These are phyloP conservation scores for Brachionus plicatilis DNA, from an alignment of 1,140 invertebrate species.

Conservation along the genomic window DNA sequence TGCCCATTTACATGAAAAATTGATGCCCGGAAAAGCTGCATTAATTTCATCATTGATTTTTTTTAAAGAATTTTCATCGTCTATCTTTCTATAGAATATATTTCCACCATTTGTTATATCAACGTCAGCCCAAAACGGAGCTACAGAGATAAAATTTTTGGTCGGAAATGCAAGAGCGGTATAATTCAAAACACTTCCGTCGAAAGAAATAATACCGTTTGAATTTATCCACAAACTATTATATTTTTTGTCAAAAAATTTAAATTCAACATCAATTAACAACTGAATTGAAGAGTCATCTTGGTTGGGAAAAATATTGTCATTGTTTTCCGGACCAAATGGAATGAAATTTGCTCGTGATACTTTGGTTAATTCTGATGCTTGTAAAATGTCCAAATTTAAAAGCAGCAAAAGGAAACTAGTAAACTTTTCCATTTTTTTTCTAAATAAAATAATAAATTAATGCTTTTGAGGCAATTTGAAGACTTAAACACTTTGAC, in stretches of 20 bases:
- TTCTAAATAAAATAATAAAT: too few species aligned
- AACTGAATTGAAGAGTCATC: neutral
- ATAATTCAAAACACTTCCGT: neutral
- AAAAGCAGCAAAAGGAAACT: too few species aligned
- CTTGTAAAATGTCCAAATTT: too few species aligned
- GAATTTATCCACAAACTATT: neutral
- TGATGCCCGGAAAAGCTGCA: neutral
- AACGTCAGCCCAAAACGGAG: slow-evolving; percentile 1
- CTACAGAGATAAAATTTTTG: neutral
- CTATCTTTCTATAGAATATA: neutral
- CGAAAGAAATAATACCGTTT: neutral
- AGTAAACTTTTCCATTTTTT: too few species aligned
- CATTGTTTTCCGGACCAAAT: too few species aligned
- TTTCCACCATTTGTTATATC: neutral
- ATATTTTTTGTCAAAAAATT: neutral
- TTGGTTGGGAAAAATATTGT: too few species aligned
- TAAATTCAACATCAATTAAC: neutral
- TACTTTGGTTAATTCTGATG: too few species aligned
- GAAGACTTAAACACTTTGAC: too few species aligned
- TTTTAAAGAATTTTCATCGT: neutral
- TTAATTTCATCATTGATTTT: neutral
- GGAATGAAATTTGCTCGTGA: too few species aligned
- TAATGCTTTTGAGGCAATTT: too few species aligned
- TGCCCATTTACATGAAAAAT: neutral
- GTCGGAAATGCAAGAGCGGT: neutral